Base-by-base conservation (phyloP, 2,888 invertebrate species). In the Acleris laterana region DNA sequence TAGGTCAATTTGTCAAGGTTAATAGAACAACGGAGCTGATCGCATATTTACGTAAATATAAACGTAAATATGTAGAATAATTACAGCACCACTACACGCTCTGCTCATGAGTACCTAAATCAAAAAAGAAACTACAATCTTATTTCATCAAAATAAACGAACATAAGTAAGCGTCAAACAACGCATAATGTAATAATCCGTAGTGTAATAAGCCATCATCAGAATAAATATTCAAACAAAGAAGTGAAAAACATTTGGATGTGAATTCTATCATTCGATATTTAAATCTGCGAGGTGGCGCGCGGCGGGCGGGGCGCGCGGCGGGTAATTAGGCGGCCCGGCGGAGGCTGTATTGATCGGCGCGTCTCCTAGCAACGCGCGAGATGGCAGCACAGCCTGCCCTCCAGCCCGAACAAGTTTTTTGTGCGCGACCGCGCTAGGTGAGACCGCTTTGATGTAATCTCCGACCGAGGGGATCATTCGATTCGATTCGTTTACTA, bases 281-380 rank as follows among this genome's bases (percentile, higher is more conserved):
- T 91, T 92, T 90, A 90, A 91, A 92, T 88, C 86, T 83, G 84
- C 78, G 57, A 69, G 69, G 70, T 69, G 66, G 68, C 63, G 70
- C 63, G 74, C 70, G 75, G 69, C 74, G 76, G 69, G 74, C 72
- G 73, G 69, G 71, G 69, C 71, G 70, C 63, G 62, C 69, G 74
- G 80, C 75, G 79, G 81, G 89, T 90, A 93, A 93, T 93, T 92
- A 92, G 90, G 92, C 87, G 88, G 87, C 90, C 92, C 88, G 91
- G 90, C 89, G 91, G 92, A 91, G 92, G 92, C 92, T 92, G 92
- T 90, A 92, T 92, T 87, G 92, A 92, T 92, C 92, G 85, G 79
- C 70, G 82, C 86, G 92, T 93, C 82, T 86, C 93, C 89, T 89
- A 90, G 92, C 92, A 91, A 92, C 92, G 88, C 83, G 84, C 77